These are phyloP conservation scores for Eupsilia transversa DNA, from an alignment of 2,888 invertebrate genomes.

Conservation along the genomic window DNA sequence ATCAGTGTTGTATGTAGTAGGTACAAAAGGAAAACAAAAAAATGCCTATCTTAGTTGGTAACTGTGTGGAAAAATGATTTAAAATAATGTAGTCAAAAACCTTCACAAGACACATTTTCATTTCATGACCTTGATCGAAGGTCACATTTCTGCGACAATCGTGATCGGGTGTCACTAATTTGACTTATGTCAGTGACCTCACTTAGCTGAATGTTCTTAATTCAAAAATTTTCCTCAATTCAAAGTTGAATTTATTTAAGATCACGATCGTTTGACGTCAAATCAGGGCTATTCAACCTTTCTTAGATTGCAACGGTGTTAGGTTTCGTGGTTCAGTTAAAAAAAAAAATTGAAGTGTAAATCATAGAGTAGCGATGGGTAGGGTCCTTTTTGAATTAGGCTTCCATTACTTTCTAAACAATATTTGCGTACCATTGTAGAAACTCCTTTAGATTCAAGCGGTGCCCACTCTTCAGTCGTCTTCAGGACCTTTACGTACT, in stretches of 20 bases:
- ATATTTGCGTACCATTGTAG: background rate
- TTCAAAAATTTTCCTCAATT: conserved; percentile 42
- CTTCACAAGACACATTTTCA: conserved; percentile 4
- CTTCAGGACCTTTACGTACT: background rate
- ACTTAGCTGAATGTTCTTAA: conserved; percentile 45
- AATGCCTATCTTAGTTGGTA: background rate
- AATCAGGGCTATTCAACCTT: conserved; percentile 34
- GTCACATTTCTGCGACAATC: conserved; percentile 42
- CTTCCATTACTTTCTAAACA: conserved; percentile 1
- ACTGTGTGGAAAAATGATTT: conserved; percentile 16
- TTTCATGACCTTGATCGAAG: conserved; percentile 46
- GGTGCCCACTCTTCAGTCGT: background rate
- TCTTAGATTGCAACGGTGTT: background rate
- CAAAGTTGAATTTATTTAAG: conserved; percentile 55
- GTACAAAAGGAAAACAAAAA: background rate
- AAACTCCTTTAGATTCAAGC: background rate
- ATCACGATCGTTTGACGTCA: conserved; percentile 45
- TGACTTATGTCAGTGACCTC: conserved; percentile 62
- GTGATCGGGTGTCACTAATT: conserved; percentile 42
- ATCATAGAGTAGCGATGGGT: background rate
- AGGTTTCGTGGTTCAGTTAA: background rate
- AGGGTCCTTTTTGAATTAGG: conserved; percentile 2
- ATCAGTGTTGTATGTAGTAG: background rate
- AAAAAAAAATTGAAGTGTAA: conserved; percentile 31
- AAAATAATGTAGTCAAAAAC: background rate